These are phyloP conservation scores for Thaleichthys pacificus DNA, from an alignment of 2,797 vertebrate species.

Conservation along the genomic window DNA sequence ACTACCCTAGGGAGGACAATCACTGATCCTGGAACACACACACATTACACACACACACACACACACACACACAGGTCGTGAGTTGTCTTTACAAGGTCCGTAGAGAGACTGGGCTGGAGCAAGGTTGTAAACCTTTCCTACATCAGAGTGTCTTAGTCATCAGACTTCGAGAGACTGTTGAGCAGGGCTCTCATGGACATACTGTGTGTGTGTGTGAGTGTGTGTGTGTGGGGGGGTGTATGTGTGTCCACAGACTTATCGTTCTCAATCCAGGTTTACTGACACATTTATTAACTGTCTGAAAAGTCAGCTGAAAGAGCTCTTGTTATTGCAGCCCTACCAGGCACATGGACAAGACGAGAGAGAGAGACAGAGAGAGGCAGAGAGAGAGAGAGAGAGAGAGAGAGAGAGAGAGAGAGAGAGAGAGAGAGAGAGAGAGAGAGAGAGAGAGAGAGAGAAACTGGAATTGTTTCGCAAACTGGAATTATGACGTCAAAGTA, in stretches of 20 bases:
- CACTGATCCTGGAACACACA: constrained; percentile 37
- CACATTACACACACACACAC: constrained; percentile 10
- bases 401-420: background rate
- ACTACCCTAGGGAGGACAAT: constrained; percentile 50
- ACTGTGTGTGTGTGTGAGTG: constrained; percentile 23
- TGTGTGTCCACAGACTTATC: background rate
- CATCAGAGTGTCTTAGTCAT: constrained; percentile 45
- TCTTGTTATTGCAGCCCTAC: background rate
- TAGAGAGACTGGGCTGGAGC: constrained; percentile 45
- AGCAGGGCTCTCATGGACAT: constrained; percentile 31
- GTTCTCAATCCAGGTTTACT: constrained; percentile 28
- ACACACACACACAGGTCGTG: constrained; percentile 18
- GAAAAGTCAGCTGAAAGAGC: constrained; percentile 41
- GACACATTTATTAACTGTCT: constrained; percentile 53
- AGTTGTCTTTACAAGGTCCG: constrained; percentile 43
- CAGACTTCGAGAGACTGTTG: constrained; percentile 36
- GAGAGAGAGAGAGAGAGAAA: background rate
- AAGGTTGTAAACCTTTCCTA: constrained; percentile 43
- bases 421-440: background rate
- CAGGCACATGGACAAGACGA: constrained; percentile 5
- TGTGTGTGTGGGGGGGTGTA: constrained; percentile 8
- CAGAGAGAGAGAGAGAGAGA: background rate
- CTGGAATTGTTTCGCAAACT: too few relatives aligned
- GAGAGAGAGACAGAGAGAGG: background rate
- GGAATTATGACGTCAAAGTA: background rate